Evolutionary conservation across 30 jellyfish, hydroid and myxozoan genomes (phyloP).

Genomic region (Phacellophora camtschatica): DNA sequence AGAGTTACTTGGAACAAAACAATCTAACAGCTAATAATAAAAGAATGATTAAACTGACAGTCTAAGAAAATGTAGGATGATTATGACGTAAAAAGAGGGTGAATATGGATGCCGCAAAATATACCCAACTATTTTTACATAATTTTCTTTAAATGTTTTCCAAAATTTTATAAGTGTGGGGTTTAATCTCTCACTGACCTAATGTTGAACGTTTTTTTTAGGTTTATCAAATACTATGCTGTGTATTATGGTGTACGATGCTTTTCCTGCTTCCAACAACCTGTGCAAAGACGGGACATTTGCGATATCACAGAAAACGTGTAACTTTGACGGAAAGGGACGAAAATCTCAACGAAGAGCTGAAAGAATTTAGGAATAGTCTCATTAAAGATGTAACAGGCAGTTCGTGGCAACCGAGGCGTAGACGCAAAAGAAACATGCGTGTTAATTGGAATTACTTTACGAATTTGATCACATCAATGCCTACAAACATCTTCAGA

Average conservation of each 20-base stretch:
- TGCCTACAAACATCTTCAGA: conserved; percentile 41
- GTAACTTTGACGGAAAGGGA: conserved; percentile 3
- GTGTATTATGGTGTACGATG: conserved; percentile 9
- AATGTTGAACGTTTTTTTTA: neutral
- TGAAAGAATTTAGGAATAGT: neutral
- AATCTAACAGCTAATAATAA: too few relatives aligned
- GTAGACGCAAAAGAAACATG: conserved; percentile 51
- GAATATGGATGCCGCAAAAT: too few relatives aligned
- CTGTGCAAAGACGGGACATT: conserved; percentile 10
- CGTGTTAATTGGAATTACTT: conserved; percentile 15
- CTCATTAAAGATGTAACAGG: neutral
- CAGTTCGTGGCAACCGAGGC: conserved; percentile 1
- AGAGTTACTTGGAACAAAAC: too few relatives aligned
- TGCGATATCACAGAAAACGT: neutral
- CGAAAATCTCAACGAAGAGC: neutral
- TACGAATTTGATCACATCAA: neutral
- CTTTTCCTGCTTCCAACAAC: conserved; percentile 1
- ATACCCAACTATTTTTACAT: too few relatives aligned
- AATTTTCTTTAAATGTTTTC: too few relatives aligned
- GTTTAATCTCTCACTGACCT: too few relatives aligned
- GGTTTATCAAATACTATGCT: conserved; percentile 17
- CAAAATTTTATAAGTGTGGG: too few relatives aligned
- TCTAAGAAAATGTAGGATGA: too few relatives aligned
- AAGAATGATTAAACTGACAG: too few relatives aligned
- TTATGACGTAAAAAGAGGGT: too few relatives aligned